A percentile compares a stretch with the other conserved stretches of the same genome.
Evolutionary conservation across 2,113 vertebrate species (phyloP).

Genomic region (Pelobates fuscus): DNA sequence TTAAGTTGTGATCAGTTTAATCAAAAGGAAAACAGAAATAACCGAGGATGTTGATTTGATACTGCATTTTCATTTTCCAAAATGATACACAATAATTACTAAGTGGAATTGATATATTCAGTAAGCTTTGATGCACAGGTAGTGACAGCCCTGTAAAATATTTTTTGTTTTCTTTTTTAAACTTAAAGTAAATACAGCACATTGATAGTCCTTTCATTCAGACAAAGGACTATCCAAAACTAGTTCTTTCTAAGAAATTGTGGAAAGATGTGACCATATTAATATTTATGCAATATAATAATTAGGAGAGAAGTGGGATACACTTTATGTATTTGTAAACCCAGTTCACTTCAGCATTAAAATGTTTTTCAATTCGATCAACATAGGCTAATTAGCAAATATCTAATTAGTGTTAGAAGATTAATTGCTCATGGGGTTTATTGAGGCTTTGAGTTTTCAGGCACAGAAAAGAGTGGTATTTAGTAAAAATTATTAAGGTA

Average conservation of each 20-base stretch:
- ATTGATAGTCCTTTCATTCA: constrained; percentile 76
- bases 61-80: constrained; percentile 58
- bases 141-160: constrained; percentile 75
- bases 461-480: constrained; percentile 74
- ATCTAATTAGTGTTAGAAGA: constrained; percentile 95
- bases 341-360: constrained; percentile 81
- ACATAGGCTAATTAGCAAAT: constrained; percentile 94
- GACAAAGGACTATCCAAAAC: constrained; percentile 73
- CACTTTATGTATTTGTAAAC: constrained; percentile 75
- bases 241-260: constrained; percentile 71
- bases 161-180: constrained; percentile 48
- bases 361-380: constrained; percentile 90
- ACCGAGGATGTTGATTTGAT: constrained; percentile 54
- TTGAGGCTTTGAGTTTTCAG: constrained; percentile 77
- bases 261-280: constrained; percentile 80
- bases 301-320: constrained; percentile 72
- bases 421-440: constrained; percentile 87
- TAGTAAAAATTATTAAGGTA: constrained; percentile 78
- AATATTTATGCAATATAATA: constrained; percentile 86
- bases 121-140: constrained; percentile 61
- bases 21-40: constrained; percentile 53
- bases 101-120: constrained; percentile 58
- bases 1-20: constrained; percentile 55
- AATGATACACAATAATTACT: constrained; percentile 57
- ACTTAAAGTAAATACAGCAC: constrained; percentile 76